A percentile compares a stretch with the other conserved stretches of the same genome.
Conservation (phyloP, 2,797 vertebrate species). For the Kryptolebias ocellatus region DNA sequence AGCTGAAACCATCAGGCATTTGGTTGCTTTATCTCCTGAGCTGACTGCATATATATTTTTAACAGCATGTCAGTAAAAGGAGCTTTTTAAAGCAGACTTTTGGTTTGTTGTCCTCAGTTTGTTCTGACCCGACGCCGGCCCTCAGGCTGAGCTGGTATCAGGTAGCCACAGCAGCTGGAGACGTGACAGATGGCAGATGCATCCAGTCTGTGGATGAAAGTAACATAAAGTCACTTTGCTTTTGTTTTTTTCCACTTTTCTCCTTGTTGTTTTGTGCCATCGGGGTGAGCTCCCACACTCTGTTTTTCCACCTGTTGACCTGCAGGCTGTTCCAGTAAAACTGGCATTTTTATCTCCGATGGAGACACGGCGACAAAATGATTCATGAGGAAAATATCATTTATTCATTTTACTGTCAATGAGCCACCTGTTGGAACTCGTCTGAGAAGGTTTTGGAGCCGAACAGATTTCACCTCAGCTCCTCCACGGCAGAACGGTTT, state of each 20-base stretch:
- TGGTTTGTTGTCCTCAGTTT: background rate
- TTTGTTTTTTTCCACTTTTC: background rate
- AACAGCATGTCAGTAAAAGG: no score
- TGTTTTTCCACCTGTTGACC: background rate
- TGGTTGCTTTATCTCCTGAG: no score
- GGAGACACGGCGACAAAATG: background rate
- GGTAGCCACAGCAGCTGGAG: background rate
- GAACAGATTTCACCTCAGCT: background rate
- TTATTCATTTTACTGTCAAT: background rate
- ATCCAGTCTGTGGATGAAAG: background rate
- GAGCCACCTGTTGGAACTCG: background rate
- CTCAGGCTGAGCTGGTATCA: background rate
- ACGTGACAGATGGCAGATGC: slow-evolving; percentile 8
- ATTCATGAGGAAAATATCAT: background rate
- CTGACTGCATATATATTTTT: background rate
- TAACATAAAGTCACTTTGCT: background rate
- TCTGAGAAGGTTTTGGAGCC: background rate
- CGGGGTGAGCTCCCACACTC: background rate
- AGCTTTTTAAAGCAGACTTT: background rate
- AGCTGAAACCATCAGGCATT: no score
- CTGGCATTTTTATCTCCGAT: background rate
- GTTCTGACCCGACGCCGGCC: background rate
- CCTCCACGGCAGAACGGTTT: background rate
- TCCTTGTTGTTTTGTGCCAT: background rate
- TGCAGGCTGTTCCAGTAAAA: background rate